Conservation (phyloP, 2,797 vertebrate species). For the Acanthurus leucopareius region DNA sequence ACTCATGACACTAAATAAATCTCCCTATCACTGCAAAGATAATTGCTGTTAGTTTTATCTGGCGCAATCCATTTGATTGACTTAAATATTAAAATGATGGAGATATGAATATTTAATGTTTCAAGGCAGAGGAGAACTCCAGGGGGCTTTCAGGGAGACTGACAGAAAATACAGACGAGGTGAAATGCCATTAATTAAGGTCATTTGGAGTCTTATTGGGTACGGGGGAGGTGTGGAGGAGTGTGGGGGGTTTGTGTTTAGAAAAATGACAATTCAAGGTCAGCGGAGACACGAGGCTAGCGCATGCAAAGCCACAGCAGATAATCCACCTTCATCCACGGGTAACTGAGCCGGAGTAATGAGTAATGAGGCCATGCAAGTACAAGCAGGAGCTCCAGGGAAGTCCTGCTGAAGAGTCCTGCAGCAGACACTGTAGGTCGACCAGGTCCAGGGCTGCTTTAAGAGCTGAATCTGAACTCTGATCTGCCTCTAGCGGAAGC, state of each 20-base stretch:
- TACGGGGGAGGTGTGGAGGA: conserved; percentile 10
- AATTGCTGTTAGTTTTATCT: conserved; percentile 73
- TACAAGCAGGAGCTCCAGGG: conserved; percentile 20
- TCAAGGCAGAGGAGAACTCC: conserved; percentile 53
- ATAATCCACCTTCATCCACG: conserved; percentile 40
- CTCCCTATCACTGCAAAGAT: conserved; percentile 52
- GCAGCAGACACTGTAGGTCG: conserved; percentile 12
- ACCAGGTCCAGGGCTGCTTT: conserved; percentile 4
- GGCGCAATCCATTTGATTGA: conserved; percentile 67
- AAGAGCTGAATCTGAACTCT: conserved; percentile 9
- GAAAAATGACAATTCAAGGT: conserved; percentile 66
- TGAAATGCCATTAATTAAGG: conserved; percentile 72
- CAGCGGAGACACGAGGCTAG: conserved; percentile 46
- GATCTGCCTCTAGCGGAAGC: conserved; percentile 14
- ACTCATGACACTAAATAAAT: conserved; percentile 71
- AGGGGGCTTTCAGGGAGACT: conserved; percentile 32
- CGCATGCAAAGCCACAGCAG: conserved; percentile 19
- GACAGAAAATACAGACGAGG: conserved; percentile 64
- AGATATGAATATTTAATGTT: conserved; percentile 77
- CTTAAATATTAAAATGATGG: conserved; percentile 72
- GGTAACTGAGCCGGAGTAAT: conserved; percentile 36
- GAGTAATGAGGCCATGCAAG: conserved; percentile 26
- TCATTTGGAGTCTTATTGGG: conserved; percentile 60
- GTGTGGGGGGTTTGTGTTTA: conserved; percentile 13
- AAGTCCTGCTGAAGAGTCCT: conserved; percentile 10